Percentiles rank a stretch among this genome's conserved stretches.
phyloP scores from a whole-genome alignment of 2,797 vertebrate species.

The Heliangelus exortis region DNA sequence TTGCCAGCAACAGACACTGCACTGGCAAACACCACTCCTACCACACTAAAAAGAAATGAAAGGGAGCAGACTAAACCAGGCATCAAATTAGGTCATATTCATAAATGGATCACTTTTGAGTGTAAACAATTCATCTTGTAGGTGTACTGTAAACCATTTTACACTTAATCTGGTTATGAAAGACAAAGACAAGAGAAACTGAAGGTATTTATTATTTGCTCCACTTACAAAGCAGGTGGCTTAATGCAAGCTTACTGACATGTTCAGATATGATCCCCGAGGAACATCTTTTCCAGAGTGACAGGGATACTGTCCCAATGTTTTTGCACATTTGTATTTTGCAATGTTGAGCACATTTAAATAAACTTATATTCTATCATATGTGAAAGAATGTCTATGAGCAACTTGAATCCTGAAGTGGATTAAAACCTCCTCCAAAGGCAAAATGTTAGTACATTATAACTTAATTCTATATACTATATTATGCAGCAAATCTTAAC shows the following conservation, averaged over 20 bases:
- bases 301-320: constrained; percentile 73
- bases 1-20: constrained; percentile 33
- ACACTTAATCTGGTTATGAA: constrained; percentile 69
- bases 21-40: constrained; percentile 38
- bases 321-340: constrained; percentile 63
- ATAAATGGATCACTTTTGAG: constrained; percentile 30
- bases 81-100: constrained; percentile 41
- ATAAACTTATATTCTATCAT: constrained; percentile 74
- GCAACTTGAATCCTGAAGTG: constrained; percentile 69
- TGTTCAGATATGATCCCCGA: constrained; percentile 76
- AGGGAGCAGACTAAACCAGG: constrained; percentile 46
- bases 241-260: constrained; percentile 81
- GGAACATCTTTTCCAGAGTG: constrained; percentile 73
- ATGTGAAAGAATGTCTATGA: constrained; percentile 65
- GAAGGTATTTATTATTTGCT: constrained; percentile 82
- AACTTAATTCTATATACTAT: constrained; percentile 81
- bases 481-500: constrained; percentile 81
- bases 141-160: constrained; percentile 62
- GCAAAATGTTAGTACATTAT: constrained; percentile 78
- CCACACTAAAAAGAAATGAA: not conserved
- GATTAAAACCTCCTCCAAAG: constrained; percentile 79
- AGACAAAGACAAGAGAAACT: constrained; percentile 79
- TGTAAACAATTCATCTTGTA: constrained; percentile 55
- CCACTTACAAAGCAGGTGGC: constrained; percentile 81
- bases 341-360: constrained; percentile 75